These are phyloP conservation scores for Accipiter badius DNA, from an alignment of 2,797 vertebrate species.

Conservation along the genomic window DNA sequence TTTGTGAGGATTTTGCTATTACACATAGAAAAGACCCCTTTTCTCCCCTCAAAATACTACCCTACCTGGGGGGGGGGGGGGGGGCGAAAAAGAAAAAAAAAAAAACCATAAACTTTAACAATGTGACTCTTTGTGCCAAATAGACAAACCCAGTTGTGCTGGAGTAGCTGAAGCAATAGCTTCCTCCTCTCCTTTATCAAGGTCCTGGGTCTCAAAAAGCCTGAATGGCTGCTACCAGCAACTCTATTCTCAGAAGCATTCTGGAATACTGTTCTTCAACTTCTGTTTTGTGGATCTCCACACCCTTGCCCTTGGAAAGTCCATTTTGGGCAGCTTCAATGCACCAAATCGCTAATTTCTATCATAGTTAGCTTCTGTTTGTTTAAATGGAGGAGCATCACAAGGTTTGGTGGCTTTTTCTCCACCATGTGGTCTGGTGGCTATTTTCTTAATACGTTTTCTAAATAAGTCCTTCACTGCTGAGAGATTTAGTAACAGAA, in stretches of 20 bases:
- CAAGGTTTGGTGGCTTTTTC: neutral
- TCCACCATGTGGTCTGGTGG: neutral
- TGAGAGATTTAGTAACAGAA: neutral
- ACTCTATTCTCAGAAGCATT: neutral
- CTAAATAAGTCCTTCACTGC: neutral
- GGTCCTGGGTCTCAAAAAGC: neutral
- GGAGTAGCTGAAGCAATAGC: neutral
- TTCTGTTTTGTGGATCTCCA: neutral
- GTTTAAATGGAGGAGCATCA: neutral
- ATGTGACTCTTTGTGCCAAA: neutral
- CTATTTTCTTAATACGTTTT: neutral
- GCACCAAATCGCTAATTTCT: neutral
- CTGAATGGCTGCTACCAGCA: neutral
- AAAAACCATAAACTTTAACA: neutral
- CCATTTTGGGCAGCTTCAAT: neutral
- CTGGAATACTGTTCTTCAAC: neutral
- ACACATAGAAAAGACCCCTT: neutral
- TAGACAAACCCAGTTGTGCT: neutral
- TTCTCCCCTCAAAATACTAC: neutral
- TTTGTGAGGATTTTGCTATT: slow-evolving; percentile 2
- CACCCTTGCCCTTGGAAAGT: neutral
- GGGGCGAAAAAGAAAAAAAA: too few species aligned
- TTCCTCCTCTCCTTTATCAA: neutral
- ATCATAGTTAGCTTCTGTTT: neutral
- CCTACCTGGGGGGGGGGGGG: too few species aligned